These are phyloP conservation scores for Scelioninae gen. 1 DNA, from an alignment of 2,888 invertebrate species.

Conservation along the genomic window DNA sequence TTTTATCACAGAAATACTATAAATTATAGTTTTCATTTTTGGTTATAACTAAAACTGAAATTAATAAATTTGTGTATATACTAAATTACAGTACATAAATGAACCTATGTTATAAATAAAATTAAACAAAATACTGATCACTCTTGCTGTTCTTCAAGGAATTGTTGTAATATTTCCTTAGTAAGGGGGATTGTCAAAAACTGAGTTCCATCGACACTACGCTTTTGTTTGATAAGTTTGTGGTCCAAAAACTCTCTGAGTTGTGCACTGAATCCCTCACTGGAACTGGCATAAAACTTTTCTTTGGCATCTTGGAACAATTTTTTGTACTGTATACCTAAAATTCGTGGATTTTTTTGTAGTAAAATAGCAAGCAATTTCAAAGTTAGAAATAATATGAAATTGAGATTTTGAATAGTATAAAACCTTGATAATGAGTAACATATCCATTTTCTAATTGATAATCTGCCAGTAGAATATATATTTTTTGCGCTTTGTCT, in stretches of 20 bases:
- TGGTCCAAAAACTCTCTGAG: constrained; percentile 98
- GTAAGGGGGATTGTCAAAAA: constrained; percentile 92
- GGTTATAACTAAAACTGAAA: too few relatives aligned
- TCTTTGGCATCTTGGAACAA: constrained; percentile 94
- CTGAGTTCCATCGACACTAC: constrained; percentile 92
- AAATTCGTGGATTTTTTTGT: too few relatives aligned
- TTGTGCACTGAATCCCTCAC: constrained; percentile 94
- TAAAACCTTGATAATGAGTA: constrained; percentile 90
- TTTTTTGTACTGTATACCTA: constrained; percentile 95
- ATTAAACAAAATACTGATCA: too few relatives aligned
- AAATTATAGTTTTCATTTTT: too few relatives aligned
- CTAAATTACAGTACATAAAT: too few relatives aligned
- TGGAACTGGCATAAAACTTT: constrained; percentile 96
- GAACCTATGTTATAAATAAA: too few relatives aligned
- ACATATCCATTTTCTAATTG: constrained; percentile 91
- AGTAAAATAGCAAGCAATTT: too few relatives aligned
- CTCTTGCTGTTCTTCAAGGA: constrained; percentile 87
- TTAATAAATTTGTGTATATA: too few relatives aligned
- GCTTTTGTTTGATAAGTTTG: constrained; percentile 92
- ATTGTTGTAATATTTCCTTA: constrained; percentile 90
- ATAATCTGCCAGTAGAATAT: constrained; percentile 91
- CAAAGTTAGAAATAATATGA: too few relatives aligned
- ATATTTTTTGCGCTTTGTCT: constrained; percentile 93
- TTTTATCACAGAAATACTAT: too few relatives aligned
- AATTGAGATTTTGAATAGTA: too few relatives aligned